Percentiles rank a stretch among this genome's conserved stretches.
These are phyloP conservation scores for Cichladusa arquata DNA, from an alignment of 2,113 vertebrate species.

Conservation along the genomic window DNA sequence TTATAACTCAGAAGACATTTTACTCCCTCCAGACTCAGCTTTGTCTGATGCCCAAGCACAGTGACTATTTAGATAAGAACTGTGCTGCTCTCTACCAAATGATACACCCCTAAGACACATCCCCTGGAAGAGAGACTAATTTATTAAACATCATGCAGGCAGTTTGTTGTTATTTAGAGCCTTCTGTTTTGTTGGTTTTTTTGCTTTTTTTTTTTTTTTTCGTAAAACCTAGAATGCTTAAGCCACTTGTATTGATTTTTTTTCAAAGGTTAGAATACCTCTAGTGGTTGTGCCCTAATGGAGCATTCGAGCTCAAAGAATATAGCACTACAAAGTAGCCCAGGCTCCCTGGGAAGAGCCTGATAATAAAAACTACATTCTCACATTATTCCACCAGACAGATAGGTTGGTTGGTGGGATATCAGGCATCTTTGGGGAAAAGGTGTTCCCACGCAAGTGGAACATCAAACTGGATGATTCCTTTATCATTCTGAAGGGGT, in stretches of 20 bases:
- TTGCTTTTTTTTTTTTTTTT: not conserved
- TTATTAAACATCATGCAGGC: not conserved
- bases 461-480: not conserved
- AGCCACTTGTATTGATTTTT: slow-evolving; percentile 37
- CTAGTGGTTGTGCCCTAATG: slow-evolving; percentile 50
- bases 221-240: slow-evolving; percentile 19
- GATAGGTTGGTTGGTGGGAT: not conserved
- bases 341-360: slow-evolving; percentile 35
- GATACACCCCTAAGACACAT: not conserved
- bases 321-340: slow-evolving; percentile 44
- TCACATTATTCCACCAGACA: slow-evolving; percentile 41
- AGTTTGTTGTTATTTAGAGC: not conserved
- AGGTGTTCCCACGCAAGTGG: not conserved
- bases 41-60: not conserved
- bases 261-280: slow-evolving; percentile 64
- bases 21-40: not conserved
- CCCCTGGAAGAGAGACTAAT: not conserved
- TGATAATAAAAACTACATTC: slow-evolving; percentile 45
- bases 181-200: not conserved
- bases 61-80: not conserved
- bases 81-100: not conserved
- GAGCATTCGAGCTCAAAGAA: slow-evolving; percentile 46
- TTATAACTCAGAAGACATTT: not conserved
- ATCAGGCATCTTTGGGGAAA: slow-evolving; percentile 10
- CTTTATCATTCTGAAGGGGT: slow-evolving; percentile 7